Evolutionary conservation across 2,797 vertebrate genomes (phyloP), one percentile per base, ranked within the genome.

Genomic region (Poeciliopsis paucimaculata): DNA sequence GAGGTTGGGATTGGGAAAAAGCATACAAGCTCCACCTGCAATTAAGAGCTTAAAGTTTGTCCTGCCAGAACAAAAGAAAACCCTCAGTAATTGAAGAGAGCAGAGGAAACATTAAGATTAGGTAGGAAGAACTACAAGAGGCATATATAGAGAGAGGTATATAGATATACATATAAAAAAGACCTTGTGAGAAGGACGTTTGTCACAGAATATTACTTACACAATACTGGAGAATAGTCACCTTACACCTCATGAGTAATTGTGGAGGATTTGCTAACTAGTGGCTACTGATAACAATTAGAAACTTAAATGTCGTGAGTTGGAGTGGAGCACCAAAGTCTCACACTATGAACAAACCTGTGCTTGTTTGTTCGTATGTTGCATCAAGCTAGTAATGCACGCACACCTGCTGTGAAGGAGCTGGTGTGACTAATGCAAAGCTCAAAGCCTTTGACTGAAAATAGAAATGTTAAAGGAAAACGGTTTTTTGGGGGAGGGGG

Each of bases 31-130:
- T 92, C 90, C 89, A 93, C 91, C 91, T 90, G 91, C 94, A 95
- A 95, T 95, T 95, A 95, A 93, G 83, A 92, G 94, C 93, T 95
- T 94, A 95, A 84, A 62, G 85, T 85, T 89, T 73, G 75, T 87
- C 86, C 86, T 83, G 62, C 85, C 68, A 9, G 82, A 81, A 90
- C 91, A 93, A 89, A 90, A 93, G 87, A 87, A 91, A 91, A 79
- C 75, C 82, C 73, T 88, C 79, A 36, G 87, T 55, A 73, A 34
- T 53, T 11, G n/a, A 84, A 73, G 28, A 76, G 79, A 86, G 77
- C 80, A 90, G 88, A 93, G 90, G 91, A 94, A 94, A 92, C 75
- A 81, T 91, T 82, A 60, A 90, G 91, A 94, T 93, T 93, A 94
- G 82, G 83, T 90, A 89, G 90, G 93, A 93, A 89, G 90, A 51